Conservation (phyloP, 2,113 vertebrate species). For the Dromiciops gliroides region DNA sequence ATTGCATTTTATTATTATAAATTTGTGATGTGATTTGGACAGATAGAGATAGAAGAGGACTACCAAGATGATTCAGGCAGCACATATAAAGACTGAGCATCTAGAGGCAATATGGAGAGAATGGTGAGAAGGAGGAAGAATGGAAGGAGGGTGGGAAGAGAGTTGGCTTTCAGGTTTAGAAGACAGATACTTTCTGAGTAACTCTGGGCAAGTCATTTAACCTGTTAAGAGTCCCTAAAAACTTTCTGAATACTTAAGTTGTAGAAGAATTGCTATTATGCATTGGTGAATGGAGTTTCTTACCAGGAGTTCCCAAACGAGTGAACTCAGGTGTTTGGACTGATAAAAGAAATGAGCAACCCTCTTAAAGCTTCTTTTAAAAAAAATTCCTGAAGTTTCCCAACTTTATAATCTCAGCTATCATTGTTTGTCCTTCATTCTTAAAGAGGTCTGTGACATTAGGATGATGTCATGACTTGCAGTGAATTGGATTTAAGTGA, state of each 20-base stretch:
- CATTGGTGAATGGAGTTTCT: not conserved
- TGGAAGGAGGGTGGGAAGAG: not conserved
- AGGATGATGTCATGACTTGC: no score
- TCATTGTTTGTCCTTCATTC: no score
- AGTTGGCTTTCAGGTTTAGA: not conserved
- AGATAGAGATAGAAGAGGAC: not conserved
- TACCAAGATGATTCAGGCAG: not conserved
- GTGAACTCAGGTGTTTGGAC: not conserved
- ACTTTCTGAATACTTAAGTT: not conserved
- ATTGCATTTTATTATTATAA: slow-evolving; percentile 13
- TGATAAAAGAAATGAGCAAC: not conserved
- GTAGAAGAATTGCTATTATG: not conserved
- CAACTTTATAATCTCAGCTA: not conserved
- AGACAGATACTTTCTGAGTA: not conserved
- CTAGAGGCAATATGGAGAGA: not conserved
- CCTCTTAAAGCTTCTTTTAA: no score
- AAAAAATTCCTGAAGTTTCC: no score
- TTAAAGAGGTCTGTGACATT: no score
- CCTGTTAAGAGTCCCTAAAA: not conserved
- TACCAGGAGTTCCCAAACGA: not conserved
- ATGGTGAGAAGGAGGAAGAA: not conserved
- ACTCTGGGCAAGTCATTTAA: not conserved
- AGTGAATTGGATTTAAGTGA: no score
- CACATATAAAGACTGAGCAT: not conserved
- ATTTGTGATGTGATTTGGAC: slow-evolving; percentile 12